Base-by-base conservation (phyloP, 2,797 vertebrate genomes). In the Myoxocephalus aenaeus region DNA sequence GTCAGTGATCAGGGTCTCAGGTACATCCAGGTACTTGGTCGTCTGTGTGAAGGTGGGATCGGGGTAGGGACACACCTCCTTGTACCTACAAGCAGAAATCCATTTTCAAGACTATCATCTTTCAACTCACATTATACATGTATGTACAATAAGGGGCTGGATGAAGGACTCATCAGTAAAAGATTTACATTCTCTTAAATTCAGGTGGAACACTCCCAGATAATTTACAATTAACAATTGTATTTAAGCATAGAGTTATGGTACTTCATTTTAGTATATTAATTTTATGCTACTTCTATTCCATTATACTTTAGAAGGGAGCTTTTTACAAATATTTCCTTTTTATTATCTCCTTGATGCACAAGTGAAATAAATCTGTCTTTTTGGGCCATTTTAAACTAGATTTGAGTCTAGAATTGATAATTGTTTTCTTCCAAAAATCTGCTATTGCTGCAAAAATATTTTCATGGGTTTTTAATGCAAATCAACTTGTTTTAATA, bases 31-130 rank as follows among this genome's bases (percentile, higher is more conserved):
- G 66, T 89, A 94, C 75, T 94, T 92, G 79, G 89, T 93, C 65
- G 96, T 94, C 86, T 96, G 95, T 40, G 95, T 97, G 76, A 97
- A 98, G 65, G 46, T 54, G 36, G 94, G 65, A 84, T 98, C 96
- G 4, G 96, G 95, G 86, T 97, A 98, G 0, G 98, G 98, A 82
- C 98, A 99, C 79, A 99, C 96, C 83, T 99, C 97, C 86, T 96
- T 98, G 84, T 98, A 99, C 81, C 94, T 94, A 20, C 5, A 77
- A 36, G 46, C 61, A 72, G 27, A 80, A 40, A 79, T 15, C 2
- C 2, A 1, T n/a, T 44, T 46, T 59, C 32, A 48, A 38, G 5
- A 36, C 65, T 10, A 72, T 58, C 22, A 53, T 48, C 34, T 46
- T 15, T 15, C 2, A 64, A 46, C 32, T 61, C n/a, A 74, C 10